phyloP scores from a whole-genome alignment of 2,888 invertebrate genomes.

The Peribatodes rhomboidaria region DNA sequence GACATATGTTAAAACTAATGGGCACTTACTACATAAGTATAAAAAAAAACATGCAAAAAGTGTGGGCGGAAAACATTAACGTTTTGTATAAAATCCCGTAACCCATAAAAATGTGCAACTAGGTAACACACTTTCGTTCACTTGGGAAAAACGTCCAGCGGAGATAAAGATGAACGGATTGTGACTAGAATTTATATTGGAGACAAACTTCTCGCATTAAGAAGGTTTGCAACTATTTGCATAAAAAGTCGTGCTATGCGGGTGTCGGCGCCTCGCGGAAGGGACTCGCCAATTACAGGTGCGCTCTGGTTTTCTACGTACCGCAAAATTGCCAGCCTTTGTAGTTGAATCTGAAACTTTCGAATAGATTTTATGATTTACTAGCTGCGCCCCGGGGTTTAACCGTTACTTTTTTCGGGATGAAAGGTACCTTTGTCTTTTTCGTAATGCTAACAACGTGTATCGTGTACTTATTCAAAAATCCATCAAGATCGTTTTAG shows the following conservation, averaged over 20 bases:
- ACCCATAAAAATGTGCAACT: background rate
- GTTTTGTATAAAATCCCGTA: background rate
- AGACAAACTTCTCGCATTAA: conserved; percentile 14
- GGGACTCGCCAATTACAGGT: conserved; percentile 18
- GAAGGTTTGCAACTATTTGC: conserved; percentile 14
- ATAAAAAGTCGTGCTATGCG: conserved; percentile 15
- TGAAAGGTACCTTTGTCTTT: too few species aligned
- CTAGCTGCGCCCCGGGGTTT: too few species aligned
- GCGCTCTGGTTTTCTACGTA: conserved; percentile 2
- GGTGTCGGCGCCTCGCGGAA: conserved; percentile 1
- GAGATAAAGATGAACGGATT: conserved; percentile 7
- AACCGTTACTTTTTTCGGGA: too few species aligned
- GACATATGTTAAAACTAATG: too few species aligned
- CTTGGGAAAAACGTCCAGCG: background rate
- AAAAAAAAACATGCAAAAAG: too few species aligned
- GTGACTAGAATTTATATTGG: conserved; percentile 11
- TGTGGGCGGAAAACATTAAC: too few species aligned
- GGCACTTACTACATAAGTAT: too few species aligned
- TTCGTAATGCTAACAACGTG: too few species aligned
- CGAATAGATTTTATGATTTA: too few species aligned
- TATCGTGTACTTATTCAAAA: too few species aligned
- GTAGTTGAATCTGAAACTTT: background rate
- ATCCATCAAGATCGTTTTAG: too few species aligned
- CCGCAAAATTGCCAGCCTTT: background rate
- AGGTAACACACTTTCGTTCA: background rate